Evolutionary conservation across 2,888 invertebrate genomes (phyloP).

Genomic region (Laothoe populi): DNA sequence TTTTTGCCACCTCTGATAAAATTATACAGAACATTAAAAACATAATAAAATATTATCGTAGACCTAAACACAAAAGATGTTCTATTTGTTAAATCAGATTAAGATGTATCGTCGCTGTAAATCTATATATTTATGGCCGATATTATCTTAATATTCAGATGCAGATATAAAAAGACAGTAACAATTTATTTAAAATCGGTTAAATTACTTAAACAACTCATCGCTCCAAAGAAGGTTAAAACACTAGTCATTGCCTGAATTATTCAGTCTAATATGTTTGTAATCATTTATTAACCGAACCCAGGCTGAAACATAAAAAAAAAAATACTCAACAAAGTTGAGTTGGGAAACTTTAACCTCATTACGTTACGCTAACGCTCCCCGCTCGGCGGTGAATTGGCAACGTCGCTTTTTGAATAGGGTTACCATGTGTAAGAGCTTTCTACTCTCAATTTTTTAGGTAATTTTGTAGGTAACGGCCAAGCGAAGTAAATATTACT

Average conservation of each 20-base stretch:
- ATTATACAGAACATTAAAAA: too few species aligned
- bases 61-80: neutral
- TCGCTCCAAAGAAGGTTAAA: conserved; percentile 1
- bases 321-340: conserved; percentile 26
- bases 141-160: neutral
- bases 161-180: neutral
- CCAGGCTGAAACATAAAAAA: conserved; percentile 24
- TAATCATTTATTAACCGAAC: conserved; percentile 8
- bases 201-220: neutral
- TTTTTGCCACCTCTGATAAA: neutral
- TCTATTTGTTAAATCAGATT: neutral
- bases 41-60: neutral
- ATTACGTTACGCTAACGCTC: conserved; percentile 66
- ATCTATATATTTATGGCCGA: neutral
- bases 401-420: conserved; percentile 70
- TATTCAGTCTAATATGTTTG: conserved; percentile 2
- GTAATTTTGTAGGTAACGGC: conserved; percentile 33
- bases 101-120: neutral
- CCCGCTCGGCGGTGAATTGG: conserved; percentile 62
- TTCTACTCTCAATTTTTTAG: conserved; percentile 52
- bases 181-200: conserved; percentile 7
- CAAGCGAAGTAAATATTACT: conserved; percentile 9
- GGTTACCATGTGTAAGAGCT: conserved; percentile 63
- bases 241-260: neutral
- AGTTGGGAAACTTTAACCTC: conserved; percentile 82